phyloP scores from a whole-genome alignment of 92 coral and sea anemone genomes.

The Parazoanthus atlanticus region DNA sequence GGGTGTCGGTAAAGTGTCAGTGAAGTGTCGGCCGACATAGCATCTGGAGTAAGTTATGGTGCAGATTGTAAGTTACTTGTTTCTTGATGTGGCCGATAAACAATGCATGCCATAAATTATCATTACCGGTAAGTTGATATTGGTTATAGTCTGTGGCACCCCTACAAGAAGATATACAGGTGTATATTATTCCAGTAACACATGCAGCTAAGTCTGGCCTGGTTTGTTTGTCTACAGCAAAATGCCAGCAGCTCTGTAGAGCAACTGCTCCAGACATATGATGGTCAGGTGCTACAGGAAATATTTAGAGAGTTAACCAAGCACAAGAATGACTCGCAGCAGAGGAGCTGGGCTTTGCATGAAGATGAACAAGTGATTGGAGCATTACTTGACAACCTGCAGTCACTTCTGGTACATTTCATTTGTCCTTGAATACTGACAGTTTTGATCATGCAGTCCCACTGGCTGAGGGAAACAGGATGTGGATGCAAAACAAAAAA shows the following conservation, averaged over 20 bases:
- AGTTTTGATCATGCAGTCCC: background rate
- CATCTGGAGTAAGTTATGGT: too few relatives aligned
- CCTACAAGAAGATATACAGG: too few relatives aligned
- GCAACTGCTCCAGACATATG: constrained; percentile 79
- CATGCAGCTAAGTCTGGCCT: background rate
- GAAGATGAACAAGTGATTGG: constrained; percentile 83
- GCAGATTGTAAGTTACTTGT: too few relatives aligned
- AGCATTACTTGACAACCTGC: constrained; percentile 69
- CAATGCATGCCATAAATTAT: too few relatives aligned
- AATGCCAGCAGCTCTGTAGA: constrained; percentile 71
- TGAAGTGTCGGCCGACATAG: too few relatives aligned
- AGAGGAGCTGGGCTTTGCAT: constrained; percentile 96
- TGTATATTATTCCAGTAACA: too few relatives aligned
- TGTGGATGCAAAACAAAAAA: too few relatives aligned
- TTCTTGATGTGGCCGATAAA: too few relatives aligned
- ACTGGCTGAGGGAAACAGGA: too few relatives aligned
- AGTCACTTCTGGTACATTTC: constrained; percentile 67
- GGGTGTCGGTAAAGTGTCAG: too few relatives aligned
- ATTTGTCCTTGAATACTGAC: background rate
- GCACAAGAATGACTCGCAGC: constrained; percentile 95
- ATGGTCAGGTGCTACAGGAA: constrained; percentile 75
- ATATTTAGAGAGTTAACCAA: constrained; percentile 75
- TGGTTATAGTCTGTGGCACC: too few relatives aligned
- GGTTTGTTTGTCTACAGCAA: constrained; percentile 41
- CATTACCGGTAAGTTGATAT: too few relatives aligned